A percentile compares a stretch with the other conserved stretches of the same genome.
Evolutionary conservation across 2,113 vertebrate genomes (phyloP).

Genomic region (Cebidichthys violaceus): DNA sequence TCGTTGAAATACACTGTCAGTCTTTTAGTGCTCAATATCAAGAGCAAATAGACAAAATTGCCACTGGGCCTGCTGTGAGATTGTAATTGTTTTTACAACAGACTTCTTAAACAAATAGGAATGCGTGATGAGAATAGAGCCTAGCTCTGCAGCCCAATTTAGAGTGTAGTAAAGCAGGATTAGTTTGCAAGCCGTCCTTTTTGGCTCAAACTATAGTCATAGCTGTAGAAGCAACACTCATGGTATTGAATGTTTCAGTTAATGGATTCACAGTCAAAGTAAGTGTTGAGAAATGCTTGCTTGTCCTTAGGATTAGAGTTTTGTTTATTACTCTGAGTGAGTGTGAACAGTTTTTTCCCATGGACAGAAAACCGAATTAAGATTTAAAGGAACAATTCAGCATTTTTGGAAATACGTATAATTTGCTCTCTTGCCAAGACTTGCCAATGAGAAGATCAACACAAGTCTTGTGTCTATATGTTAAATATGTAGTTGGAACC

Average conservation of each 20-base stretch:
- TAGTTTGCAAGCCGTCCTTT: constrained; percentile 15
- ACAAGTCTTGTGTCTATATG: background rate
- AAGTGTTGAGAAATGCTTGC: constrained; percentile 49
- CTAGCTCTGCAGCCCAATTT: constrained; percentile 27
- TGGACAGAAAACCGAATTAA: background rate
- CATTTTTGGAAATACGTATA: background rate
- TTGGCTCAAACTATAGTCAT: constrained; percentile 10
- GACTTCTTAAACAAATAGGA: constrained; percentile 29
- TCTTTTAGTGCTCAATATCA: constrained; percentile 14
- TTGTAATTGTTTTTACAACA: constrained; percentile 31
- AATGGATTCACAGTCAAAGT: background rate
- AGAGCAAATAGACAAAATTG: constrained; percentile 34
- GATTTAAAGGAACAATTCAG: constrained; percentile 24
- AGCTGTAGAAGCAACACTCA: constrained; percentile 5
- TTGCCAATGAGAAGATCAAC: background rate
- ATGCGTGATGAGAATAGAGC: background rate
- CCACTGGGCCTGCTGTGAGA: constrained; percentile 3
- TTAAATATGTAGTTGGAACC: background rate
- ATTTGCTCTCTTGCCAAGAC: background rate
- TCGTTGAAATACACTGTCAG: constrained; percentile 47
- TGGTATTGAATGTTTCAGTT: background rate
- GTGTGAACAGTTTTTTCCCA: background rate
- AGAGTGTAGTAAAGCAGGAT: constrained; percentile 30
- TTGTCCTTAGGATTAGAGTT: constrained; percentile 36
- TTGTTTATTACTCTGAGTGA: constrained; percentile 2